phyloP scores from a whole-genome alignment of 2,113 vertebrate genomes.

The Lophotis ruficrista region DNA sequence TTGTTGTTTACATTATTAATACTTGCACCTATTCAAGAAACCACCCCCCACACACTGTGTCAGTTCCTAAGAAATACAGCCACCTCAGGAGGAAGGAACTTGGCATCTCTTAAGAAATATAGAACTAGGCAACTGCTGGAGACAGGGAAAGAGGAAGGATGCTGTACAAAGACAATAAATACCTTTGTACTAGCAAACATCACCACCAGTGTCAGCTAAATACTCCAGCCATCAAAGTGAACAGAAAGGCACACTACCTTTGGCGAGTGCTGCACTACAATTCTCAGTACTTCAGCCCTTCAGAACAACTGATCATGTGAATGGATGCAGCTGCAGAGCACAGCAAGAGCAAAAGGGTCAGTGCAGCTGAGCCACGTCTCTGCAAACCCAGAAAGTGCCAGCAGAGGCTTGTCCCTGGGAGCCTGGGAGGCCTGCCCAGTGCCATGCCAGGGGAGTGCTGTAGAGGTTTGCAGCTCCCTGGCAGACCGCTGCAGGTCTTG shows the following conservation, averaged over 20 bases:
- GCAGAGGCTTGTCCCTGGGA: neutral
- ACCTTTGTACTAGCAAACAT: neutral
- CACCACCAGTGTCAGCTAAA: neutral
- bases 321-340: neutral
- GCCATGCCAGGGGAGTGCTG: neutral
- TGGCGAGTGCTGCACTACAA: neutral
- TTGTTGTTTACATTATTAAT: neutral
- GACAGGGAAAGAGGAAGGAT: neutral
- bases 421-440: neutral
- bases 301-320: accelerated
- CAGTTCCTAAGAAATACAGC: neutral
- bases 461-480: neutral
- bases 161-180: neutral
- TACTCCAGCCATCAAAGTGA: neutral
- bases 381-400: neutral
- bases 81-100: neutral
- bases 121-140: neutral
- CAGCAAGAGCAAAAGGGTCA: neutral
- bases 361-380: accelerated
- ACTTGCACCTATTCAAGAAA: neutral
- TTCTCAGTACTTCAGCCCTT: neutral
- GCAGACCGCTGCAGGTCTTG: neutral
- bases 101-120: neutral
- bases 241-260: neutral
- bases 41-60: accelerated